Percentiles rank a stretch among this genome's conserved stretches.
These are phyloP conservation scores for Chaetops frenatus DNA, from an alignment of 2,113 vertebrate species.

Conservation along the genomic window DNA sequence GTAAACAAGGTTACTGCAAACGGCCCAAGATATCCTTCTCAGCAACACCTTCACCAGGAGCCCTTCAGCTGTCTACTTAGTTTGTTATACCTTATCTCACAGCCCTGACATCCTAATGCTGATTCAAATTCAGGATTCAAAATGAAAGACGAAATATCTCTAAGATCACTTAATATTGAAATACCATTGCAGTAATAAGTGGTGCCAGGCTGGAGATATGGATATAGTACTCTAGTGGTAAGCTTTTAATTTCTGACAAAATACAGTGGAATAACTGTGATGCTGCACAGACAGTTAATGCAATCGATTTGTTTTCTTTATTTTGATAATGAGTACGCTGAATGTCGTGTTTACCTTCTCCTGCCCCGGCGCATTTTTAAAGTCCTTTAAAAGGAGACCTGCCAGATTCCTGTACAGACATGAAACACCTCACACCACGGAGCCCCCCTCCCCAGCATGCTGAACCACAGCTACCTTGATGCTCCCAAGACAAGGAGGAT, in stretches of 20 bases:
- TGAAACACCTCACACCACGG: not conserved
- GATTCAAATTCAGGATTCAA: constrained; percentile 71
- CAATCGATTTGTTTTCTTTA: constrained; percentile 42
- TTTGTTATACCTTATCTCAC: constrained; percentile 59
- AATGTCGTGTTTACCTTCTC: not conserved
- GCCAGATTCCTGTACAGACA: not conserved
- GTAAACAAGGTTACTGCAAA: constrained; percentile 63
- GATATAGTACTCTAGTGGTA: constrained; percentile 44
- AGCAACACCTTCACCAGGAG: constrained; percentile 21
- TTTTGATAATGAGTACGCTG: constrained; percentile 23
- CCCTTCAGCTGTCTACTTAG: constrained; percentile 43
- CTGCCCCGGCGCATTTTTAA: not conserved
- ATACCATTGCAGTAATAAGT: constrained; percentile 58
- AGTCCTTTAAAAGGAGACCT: not conserved
- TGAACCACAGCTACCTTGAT: not conserved
- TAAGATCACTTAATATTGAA: constrained; percentile 69
- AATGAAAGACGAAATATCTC: constrained; percentile 70
- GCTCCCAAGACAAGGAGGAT: not conserved
- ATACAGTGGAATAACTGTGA: constrained; percentile 18
- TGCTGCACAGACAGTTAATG: constrained; percentile 3
- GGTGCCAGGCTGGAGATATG: constrained; percentile 39
- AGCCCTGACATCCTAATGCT: constrained; percentile 50
- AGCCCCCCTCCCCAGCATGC: accelerated
- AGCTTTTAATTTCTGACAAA: constrained; percentile 73
- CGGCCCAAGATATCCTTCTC: constrained; percentile 29